Evolutionary conservation across 2,113 vertebrate species (phyloP).

Genomic region (Himantopus leucocephalus): DNA sequence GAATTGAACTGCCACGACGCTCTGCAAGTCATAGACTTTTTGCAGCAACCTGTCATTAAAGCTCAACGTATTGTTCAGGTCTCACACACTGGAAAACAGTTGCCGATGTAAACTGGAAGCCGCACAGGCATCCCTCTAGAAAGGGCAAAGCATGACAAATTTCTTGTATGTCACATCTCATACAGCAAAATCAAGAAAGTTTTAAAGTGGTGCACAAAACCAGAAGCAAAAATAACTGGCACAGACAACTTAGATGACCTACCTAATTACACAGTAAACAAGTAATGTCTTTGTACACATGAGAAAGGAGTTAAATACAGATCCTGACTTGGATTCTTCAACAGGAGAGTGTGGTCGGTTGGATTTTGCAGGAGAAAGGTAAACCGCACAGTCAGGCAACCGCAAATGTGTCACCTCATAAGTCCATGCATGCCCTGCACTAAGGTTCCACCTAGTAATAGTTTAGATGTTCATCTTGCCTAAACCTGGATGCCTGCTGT

Average conservation of each 20-base stretch:
- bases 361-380: neutral
- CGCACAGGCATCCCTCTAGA: neutral
- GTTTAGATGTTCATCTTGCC: neutral
- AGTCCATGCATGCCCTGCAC: fast-evolving
- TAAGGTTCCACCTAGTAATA: neutral
- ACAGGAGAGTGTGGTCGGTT: neutral
- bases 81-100: neutral
- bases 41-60: neutral
- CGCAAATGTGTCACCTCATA: fast-evolving
- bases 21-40: fast-evolving
- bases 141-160: neutral
- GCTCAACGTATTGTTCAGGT: neutral
- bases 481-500: neutral
- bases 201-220: neutral
- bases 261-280: neutral
- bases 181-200: neutral
- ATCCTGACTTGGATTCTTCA: neutral
- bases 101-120: neutral
- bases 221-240: neutral
- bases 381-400: neutral
- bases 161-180: neutral
- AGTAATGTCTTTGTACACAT: neutral
- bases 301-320: neutral
- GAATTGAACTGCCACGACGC: neutral
- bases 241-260: neutral